phyloP scores from a whole-genome alignment of 2,888 invertebrate species.

The Euproctis similis region DNA sequence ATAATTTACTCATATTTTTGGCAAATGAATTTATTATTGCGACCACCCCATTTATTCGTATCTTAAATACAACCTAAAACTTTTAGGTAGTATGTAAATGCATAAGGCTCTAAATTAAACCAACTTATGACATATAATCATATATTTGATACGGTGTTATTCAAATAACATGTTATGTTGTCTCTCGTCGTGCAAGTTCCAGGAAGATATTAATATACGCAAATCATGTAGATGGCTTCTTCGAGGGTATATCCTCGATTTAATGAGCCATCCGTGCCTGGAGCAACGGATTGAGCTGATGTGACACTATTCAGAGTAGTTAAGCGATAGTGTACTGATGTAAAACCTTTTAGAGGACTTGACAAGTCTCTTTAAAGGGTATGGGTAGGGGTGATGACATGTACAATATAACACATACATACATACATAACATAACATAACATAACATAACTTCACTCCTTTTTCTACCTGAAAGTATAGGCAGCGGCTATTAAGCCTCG shows the following conservation, averaged over 20 bases:
- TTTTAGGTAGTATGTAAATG: conserved; percentile 12
- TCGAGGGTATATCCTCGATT: conserved; percentile 33
- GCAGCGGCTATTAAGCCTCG: too few relatives aligned
- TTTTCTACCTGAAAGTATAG: too few relatives aligned
- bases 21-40: too few relatives aligned
- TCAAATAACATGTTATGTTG: conserved; percentile 13
- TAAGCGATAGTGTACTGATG: conserved; percentile 8
- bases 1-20: too few relatives aligned
- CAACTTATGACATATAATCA: conserved; percentile 22
- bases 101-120: conserved; percentile 17
- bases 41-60: conserved; percentile 11
- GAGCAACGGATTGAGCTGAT: conserved; percentile 25
- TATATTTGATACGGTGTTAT: conserved; percentile 11
- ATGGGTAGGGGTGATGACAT: too few relatives aligned
- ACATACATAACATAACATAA: too few relatives aligned
- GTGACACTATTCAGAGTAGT: conserved; percentile 21
- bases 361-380: too few relatives aligned
- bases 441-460: too few relatives aligned
- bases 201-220: conserved; percentile 58
- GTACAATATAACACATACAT: too few relatives aligned
- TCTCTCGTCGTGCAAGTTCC: conserved; percentile 27
- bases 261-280: conserved; percentile 37
- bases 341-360: too few relatives aligned
- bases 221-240: conserved; percentile 57
- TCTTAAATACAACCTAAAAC: conserved; percentile 5